Evolutionary conservation across 2,797 vertebrate genomes (phyloP).

Genomic region (Pampus argenteus): DNA sequence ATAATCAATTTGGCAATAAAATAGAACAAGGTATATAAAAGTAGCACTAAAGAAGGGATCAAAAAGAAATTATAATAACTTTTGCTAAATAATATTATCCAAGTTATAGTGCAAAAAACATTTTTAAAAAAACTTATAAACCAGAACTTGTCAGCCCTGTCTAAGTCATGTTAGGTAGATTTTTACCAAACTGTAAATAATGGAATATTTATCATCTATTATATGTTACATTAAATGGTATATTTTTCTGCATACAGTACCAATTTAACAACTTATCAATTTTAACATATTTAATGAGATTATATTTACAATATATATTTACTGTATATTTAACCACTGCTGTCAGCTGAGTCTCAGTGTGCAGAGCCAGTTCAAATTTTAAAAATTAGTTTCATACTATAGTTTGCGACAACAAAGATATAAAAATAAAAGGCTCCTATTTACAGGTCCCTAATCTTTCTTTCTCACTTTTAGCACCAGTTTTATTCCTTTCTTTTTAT

Average conservation of each 20-base stretch:
- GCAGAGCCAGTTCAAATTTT: neutral
- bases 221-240: too few species aligned
- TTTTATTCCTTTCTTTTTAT: neutral
- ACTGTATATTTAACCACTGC: neutral
- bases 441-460: neutral
- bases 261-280: neutral
- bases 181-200: neutral
- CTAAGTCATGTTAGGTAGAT: neutral
- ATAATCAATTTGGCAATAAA: too few species aligned
- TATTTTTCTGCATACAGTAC: too few species aligned
- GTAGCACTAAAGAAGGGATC: too few species aligned
- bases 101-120: neutral
- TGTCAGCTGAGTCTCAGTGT: neutral
- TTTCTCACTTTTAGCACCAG: neutral
- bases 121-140: too few species aligned
- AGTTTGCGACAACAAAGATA: neutral
- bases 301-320: neutral
- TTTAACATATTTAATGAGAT: neutral
- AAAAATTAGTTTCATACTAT: neutral
- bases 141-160: too few species aligned
- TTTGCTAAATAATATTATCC: too few species aligned
- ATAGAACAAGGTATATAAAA: too few species aligned
- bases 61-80: too few species aligned
- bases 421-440: neutral
- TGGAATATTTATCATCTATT: neutral